Base-by-base conservation (phyloP, 2,888 invertebrate genomes). In the Dryomyza anilis region DNA sequence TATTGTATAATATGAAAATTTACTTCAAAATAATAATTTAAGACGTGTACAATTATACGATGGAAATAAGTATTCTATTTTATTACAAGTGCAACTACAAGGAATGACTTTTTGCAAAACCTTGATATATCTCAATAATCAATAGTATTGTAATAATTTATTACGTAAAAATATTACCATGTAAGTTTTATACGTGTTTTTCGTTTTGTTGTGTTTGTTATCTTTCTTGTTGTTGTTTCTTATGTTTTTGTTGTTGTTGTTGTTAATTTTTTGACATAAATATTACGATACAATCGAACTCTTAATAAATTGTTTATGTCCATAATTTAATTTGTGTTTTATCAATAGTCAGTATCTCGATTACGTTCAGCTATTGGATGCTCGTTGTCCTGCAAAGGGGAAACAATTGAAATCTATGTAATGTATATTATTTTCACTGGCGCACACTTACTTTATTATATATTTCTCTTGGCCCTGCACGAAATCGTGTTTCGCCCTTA, bases 11-110 rank as follows among this genome's bases (percentile, higher is more conserved):
- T 72, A 74, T 72, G 74, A 75, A 71, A 76, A 73, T 76, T 74
- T 78, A 72, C 74, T 78, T 77, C 74, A 71, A 69, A 75, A 78
- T 76, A 73, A 73, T 75, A 72, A 76, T 73, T 75, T 78, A 74
- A 75, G 69, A 74, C 72, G 73, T 73, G 74, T 77, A 75, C 73
- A 74, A 70, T 72, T 72, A 72, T 74, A 76, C 71, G 72, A 77
- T 76, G 74, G 73, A 77, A 75, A 74, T 74, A 73, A 74, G 67
- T 61, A 56, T 66, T 65, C 65, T 73, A 73, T 73, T n/a, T 78
- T 73, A 74, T 76, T 78, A 76, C 74, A 77, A 61, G 77, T 77
- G 78, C 77, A 77, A 72, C 78, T 79, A 74, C 72, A 79, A 77
- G 79, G 78, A 80, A 80, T 80, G 79, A 75, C 75, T 74, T 71